phyloP scores from a whole-genome alignment of 1,140 invertebrate species.

The Lasaia peninsularis region DNA sequence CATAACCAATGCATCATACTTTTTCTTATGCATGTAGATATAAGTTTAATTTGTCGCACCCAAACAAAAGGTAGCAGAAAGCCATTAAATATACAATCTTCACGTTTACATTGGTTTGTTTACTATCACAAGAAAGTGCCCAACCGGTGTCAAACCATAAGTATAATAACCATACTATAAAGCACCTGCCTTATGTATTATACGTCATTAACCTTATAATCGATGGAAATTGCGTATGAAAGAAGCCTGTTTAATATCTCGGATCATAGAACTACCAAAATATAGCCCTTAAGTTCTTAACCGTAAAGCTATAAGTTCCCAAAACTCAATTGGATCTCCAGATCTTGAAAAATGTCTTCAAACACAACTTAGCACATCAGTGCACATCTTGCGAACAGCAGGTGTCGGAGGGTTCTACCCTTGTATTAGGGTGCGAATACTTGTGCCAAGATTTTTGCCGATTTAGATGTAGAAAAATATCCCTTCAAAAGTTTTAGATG shows the following conservation, averaged over 20 bases:
- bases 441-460: conserved; percentile 32
- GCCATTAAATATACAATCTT: no score
- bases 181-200: conserved; percentile 1
- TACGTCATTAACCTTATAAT: conserved; percentile 10
- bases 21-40: no score
- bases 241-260: neutral
- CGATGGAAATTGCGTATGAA: conserved; percentile 3
- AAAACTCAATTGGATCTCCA: conserved; percentile 1
- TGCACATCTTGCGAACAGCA: conserved; percentile 41
- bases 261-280: neutral
- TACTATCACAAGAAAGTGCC: no score
- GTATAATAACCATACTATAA: neutral
- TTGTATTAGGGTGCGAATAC: conserved; percentile 21
- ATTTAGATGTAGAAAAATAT: conserved; percentile 31
- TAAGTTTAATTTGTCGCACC: no score
- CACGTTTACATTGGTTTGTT: no score
- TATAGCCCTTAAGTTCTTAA: neutral
- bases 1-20: no score
- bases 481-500: conserved; percentile 26
- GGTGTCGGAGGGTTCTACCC: conserved; percentile 31
- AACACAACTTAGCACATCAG: conserved; percentile 32
- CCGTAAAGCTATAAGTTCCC: neutral
- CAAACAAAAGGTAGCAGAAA: no score
- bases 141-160: no score
- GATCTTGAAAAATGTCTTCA: conserved; percentile 10